Percentiles rank a stretch among this genome's conserved stretches.
phyloP scores from a whole-genome alignment of 2,113 vertebrate species.

The Sinocyclocheilus grahami region DNA sequence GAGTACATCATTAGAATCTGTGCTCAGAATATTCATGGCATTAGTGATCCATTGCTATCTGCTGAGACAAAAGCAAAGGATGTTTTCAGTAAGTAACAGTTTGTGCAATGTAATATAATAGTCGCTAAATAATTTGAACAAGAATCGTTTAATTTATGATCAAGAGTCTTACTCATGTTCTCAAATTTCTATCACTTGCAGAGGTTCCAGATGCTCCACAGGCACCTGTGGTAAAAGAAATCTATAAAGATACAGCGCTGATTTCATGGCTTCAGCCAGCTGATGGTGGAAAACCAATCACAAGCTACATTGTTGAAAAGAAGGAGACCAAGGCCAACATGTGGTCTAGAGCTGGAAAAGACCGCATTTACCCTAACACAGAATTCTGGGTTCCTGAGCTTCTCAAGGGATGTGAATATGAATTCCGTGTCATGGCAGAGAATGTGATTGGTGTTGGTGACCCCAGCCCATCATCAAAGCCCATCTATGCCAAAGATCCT shows the following conservation, averaged over 20 bases:
- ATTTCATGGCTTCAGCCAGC: slow-evolving; percentile 92
- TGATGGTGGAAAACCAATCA: slow-evolving; percentile 97
- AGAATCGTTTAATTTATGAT: not conserved
- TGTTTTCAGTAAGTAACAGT: slow-evolving; percentile 86
- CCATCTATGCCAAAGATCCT: slow-evolving; percentile 94
- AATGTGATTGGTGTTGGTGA: slow-evolving; percentile 93
- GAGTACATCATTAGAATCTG: slow-evolving; percentile 95
- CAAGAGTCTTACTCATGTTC: not conserved
- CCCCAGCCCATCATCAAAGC: slow-evolving; percentile 94
- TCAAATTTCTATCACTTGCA: slow-evolving; percentile 62
- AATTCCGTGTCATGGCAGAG: slow-evolving; percentile 96
- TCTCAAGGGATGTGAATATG: slow-evolving; percentile 93
- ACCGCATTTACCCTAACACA: slow-evolving; percentile 84
- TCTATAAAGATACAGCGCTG: slow-evolving; percentile 89
- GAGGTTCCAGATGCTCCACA: slow-evolving; percentile 95
- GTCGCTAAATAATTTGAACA: no score
- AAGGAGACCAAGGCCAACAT: slow-evolving; percentile 95
- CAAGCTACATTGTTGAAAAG: slow-evolving; percentile 93
- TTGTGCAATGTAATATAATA: not conserved
- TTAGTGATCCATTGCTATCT: slow-evolving; percentile 92
- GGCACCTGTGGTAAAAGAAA: slow-evolving; percentile 86
- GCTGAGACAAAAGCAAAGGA: slow-evolving; percentile 92
- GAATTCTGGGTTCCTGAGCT: slow-evolving; percentile 92
- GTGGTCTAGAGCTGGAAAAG: slow-evolving; percentile 83
- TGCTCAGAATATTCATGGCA: slow-evolving; percentile 95